A percentile compares a stretch with the other conserved stretches of the same genome.
phyloP scores from a whole-genome alignment of 2,113 vertebrate genomes.

The Sander lucioperca region DNA sequence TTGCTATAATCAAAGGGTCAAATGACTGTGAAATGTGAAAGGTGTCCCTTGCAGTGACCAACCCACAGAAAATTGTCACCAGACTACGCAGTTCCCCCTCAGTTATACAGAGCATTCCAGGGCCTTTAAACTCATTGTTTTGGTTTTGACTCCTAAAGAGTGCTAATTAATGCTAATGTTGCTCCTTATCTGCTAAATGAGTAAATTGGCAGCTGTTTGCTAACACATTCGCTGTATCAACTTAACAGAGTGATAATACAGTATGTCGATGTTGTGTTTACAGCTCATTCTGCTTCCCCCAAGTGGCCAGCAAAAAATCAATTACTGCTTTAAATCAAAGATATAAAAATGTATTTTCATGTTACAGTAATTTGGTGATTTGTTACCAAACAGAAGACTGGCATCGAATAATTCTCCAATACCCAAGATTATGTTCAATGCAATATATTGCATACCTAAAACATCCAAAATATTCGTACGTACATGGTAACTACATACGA shows the following conservation, averaged over 20 bases:
- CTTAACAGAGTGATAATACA: background rate
- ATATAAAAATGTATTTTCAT: too few relatives aligned
- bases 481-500: background rate
- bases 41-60: background rate
- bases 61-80: background rate
- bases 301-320: too few relatives aligned
- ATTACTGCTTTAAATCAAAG: too few relatives aligned
- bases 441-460: background rate
- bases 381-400: background rate
- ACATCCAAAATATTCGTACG: background rate
- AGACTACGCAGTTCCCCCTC: background rate
- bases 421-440: background rate
- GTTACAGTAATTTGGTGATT: too few relatives aligned
- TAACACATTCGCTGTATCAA: background rate
- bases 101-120: background rate
- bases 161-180: too few relatives aligned
- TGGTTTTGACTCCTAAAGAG: background rate
- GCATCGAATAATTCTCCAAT: background rate
- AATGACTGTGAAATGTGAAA: background rate
- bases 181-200: too few relatives aligned
- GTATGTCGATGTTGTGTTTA: too few relatives aligned
- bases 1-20: background rate
- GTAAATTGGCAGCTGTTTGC: background rate
- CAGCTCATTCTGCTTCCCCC: too few relatives aligned
- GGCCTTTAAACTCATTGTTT: background rate